Base-by-base conservation (phyloP, 2,113 vertebrate genomes). In the Ciconia maguari region DNA sequence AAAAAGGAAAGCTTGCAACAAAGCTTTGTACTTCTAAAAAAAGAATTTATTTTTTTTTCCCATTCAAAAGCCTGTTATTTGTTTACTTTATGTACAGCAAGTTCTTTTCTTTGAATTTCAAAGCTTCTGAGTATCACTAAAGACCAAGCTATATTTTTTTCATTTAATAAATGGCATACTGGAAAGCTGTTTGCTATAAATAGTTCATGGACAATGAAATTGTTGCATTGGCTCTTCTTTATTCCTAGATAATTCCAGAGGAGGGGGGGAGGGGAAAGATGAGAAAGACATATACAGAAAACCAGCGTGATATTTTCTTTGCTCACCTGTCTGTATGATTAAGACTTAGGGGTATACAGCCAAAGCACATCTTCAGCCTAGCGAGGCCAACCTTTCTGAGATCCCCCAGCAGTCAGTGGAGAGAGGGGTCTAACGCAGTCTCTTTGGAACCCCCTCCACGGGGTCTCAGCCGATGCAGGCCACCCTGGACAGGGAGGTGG, bases 31-130 rank as follows among this genome's bases (percentile, higher is more conserved):
- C 8, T 62, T 75, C 54, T 19, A 30, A 1, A 1, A 12, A 52
- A 41, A 30, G 38, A 42, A 18, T n/a, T n/a, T n/a, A n/a, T 0
- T 1, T 7, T n/a, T 68, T 80, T 57, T 78, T 29, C 12, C 16
- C 14, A 41, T 65, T 94, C 34, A 65, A 76, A 95, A 75, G 12
- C 24, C 16, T 76, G 24, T 27, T 42, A 34, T 71, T 88, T 83
- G 7, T 90, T 94, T 89, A 52, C 41, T 95, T 93, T 69, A 19
- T 25, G 75, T 44, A 51, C n/a, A 75, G 44, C 11, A 78, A 76
- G 10, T 75, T 21, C 14, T 77, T 84, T 84, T 62, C 13, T 83
- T 94, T 82, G 30, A 22, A 82, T 94, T 95, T 94, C 70, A 91
- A 87, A 85, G 29, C 10, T 82, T 85, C 66, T 81, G 49, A 83